A percentile compares a stretch with the other conserved stretches of the same genome.
phyloP scores from a whole-genome alignment of 1,140 invertebrate genomes.

The Heliconius nattereri region DNA sequence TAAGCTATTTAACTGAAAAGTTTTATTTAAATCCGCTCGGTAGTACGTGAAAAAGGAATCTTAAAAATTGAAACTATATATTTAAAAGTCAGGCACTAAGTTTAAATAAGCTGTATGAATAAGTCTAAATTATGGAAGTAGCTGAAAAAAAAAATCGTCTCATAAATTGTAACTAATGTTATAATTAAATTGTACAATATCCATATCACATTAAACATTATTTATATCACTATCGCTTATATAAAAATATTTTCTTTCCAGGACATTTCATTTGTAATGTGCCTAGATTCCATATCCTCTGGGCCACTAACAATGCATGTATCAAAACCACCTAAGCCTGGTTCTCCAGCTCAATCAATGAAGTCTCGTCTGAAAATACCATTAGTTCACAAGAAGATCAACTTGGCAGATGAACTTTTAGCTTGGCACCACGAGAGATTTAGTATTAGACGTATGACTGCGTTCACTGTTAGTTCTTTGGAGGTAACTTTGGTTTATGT shows the following conservation, averaged over 20 bases:
- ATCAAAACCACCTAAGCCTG: slow-evolving; percentile 96
- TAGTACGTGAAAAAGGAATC: too few relatives aligned
- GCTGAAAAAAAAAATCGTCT: too few relatives aligned
- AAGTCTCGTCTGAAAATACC: slow-evolving; percentile 54
- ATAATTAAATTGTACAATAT: too few relatives aligned
- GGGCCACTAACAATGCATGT: slow-evolving; percentile 93
- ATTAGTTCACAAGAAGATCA: slow-evolving; percentile 96
- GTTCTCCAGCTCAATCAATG: slow-evolving; percentile 84
- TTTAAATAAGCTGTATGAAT: too few relatives aligned
- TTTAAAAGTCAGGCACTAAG: too few relatives aligned
- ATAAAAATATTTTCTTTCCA: slow-evolving; percentile 70
- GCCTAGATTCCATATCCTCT: slow-evolving; percentile 92
- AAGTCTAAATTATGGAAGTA: too few relatives aligned
- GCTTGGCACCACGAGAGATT: slow-evolving; percentile 99
- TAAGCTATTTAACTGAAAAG: too few relatives aligned
- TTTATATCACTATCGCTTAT: neutral
- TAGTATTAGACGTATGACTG: slow-evolving; percentile 94
- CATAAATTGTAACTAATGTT: too few relatives aligned
- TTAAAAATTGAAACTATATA: too few relatives aligned
- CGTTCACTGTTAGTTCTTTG: slow-evolving; percentile 91
- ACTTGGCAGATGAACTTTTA: slow-evolving; percentile 94
- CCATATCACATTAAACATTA: too few relatives aligned
- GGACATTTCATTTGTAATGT: slow-evolving; percentile 94
- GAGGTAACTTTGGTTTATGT: slow-evolving; percentile 46
- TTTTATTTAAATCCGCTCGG: too few relatives aligned